Base-by-base conservation (phyloP, 2,888 invertebrate species). In the Amphipoea lucens region DNA sequence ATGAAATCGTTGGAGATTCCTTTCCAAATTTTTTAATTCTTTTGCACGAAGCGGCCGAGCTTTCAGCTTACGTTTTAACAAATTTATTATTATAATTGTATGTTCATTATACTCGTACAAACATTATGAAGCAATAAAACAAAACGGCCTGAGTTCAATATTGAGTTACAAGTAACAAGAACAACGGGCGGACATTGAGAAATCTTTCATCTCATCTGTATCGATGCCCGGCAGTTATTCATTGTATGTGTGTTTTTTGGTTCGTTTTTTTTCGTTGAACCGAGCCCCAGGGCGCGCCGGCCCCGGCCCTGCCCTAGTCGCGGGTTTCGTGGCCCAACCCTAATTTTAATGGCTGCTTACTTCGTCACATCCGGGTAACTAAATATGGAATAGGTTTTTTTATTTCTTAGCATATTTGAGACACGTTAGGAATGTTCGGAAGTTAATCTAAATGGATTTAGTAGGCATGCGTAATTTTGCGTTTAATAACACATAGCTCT, bases 271-370 rank as follows among this genome's bases (percentile, higher is more conserved):
- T 92, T 92, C 87, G 88, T 87, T 87, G 88, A 90, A 87, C 89
- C 90, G 93, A 88, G 92, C 92, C 92, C 90, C 92, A 90, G 91
- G 95, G 95, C 95, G 94, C 94, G 95, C 92, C 94, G 92, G 90
- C 91, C 91, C 87, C 93, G 94, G 95, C 95, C 96, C 95, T 94
- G 94, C 97, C 96, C 96, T 96, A 96, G 95, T 93, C 94, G 91
- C 93, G 92, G 88, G 94, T 91, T 93, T 93, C 92, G 94, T 94
- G 93, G 96, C 96, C 96, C 97, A 96, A 95, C 97, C 97, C 97
- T 96, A 97, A 97, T 96, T 97, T 96, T 97, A 97, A 97, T 97
- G 97, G 97, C 97, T 95, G 96, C 96, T 95, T 89, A 91, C 91
- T 91, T 90, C 93, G 92, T 92, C 94, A 96, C 94, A 96, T 96